phyloP scores from a whole-genome alignment of 2,888 invertebrate species.

The Argyra leucocephala region DNA sequence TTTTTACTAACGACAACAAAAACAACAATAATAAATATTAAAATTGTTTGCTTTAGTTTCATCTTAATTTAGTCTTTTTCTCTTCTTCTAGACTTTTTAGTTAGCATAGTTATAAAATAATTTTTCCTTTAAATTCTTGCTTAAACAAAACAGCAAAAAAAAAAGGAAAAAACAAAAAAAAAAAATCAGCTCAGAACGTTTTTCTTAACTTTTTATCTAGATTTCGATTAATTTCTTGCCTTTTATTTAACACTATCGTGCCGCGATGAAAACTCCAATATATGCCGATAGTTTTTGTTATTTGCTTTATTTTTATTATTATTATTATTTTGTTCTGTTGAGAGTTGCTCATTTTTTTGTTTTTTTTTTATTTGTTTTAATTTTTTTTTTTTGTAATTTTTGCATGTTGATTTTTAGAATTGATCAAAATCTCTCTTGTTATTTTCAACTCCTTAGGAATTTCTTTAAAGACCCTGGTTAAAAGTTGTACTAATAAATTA shows the following conservation, averaged over 20 bases:
- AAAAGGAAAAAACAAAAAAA: neutral
- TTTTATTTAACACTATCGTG: constrained; percentile 6
- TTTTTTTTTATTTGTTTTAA: too few relatives aligned
- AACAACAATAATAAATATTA: neutral
- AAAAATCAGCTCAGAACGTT: neutral
- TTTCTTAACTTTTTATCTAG: neutral
- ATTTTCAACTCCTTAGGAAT: neutral
- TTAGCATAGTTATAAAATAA: too few relatives aligned
- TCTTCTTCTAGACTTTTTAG: too few relatives aligned
- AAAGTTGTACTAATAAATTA: constrained; percentile 3
- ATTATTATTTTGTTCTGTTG: too few relatives aligned
- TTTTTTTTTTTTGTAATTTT: too few relatives aligned
- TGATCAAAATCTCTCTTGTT: neutral
- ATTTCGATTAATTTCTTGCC: constrained; percentile 3
- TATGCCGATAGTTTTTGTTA: neutral
- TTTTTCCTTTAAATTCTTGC: too few relatives aligned
- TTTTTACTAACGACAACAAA: neutral
- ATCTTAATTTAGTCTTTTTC: neutral
- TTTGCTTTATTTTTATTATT: neutral
- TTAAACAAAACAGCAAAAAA: neutral
- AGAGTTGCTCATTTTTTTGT: too few relatives aligned
- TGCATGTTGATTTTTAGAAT: too few relatives aligned
- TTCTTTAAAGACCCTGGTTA: neutral
- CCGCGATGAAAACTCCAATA: neutral
- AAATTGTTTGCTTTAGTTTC: neutral